Conservation (phyloP, 2,888 invertebrate genomes). For the Pemphredon lugubris region DNA sequence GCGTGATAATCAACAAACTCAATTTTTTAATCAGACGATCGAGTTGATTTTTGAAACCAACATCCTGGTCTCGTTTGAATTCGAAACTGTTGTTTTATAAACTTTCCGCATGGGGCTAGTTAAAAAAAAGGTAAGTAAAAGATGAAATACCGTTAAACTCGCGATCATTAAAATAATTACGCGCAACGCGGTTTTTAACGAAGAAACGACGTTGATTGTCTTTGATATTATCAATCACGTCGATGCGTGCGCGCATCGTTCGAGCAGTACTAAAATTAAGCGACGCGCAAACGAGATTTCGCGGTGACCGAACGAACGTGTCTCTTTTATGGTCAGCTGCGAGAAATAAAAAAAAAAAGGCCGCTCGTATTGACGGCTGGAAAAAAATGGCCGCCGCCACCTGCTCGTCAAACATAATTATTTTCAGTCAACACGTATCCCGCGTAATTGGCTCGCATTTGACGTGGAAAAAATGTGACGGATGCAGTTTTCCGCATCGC, state of each 20-base stretch:
- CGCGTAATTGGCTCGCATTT: constrained; percentile 41
- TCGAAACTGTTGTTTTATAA: too few relatives aligned
- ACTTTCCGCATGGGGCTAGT: too few relatives aligned
- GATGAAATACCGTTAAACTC: too few relatives aligned
- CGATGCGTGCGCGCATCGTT: constrained; percentile 18
- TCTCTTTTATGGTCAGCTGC: constrained; percentile 43
- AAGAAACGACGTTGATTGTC: too few relatives aligned
- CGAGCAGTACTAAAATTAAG: constrained; percentile 47
- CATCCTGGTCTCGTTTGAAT: too few relatives aligned
- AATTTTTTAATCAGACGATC: too few relatives aligned
- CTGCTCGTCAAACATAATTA: constrained; percentile 57
- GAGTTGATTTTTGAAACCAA: too few relatives aligned
- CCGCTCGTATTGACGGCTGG: constrained; percentile 24
- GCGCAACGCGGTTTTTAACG: too few relatives aligned
- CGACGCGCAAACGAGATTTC: constrained; percentile 48
- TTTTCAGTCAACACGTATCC: constrained; percentile 32
- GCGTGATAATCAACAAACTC: too few relatives aligned
- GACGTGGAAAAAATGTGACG: constrained; percentile 17
- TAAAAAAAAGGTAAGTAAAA: too few relatives aligned
- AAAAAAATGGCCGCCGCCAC: constrained; percentile 18
- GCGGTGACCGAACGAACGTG: constrained; percentile 47
- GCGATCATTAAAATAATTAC: too few relatives aligned
- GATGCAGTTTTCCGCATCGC: constrained; percentile 65
- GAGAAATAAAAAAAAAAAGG: constrained; percentile 41
- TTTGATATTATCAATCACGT: constrained; percentile 42